Evolutionary conservation across 30 jellyfish, hydroid and myxozoan genomes (phyloP).

Genomic region (Chrysaora quinquecirrha): DNA sequence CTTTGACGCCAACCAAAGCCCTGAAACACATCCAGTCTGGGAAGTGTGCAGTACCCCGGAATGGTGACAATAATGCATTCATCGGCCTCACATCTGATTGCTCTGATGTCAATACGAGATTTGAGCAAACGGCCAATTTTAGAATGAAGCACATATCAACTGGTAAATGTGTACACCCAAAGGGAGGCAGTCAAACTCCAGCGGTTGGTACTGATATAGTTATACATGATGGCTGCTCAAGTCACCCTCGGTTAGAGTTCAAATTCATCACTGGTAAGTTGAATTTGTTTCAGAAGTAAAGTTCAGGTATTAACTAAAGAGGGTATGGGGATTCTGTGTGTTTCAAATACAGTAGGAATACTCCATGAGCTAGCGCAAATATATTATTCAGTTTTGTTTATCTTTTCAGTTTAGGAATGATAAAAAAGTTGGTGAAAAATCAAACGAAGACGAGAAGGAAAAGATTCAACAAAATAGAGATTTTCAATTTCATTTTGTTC

Average conservation of each 20-base stretch:
- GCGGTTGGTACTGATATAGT: slow-evolving; percentile 33
- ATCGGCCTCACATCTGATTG: slow-evolving; percentile 39
- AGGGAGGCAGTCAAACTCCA: slow-evolving; percentile 35
- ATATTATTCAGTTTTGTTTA: too few species aligned
- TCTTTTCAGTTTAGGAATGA: too few species aligned
- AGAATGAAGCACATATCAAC: slow-evolving; percentile 51
- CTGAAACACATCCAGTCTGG: slow-evolving; percentile 47
- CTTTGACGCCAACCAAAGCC: slow-evolving; percentile 10
- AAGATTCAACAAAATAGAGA: too few species aligned
- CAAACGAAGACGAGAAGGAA: too few species aligned
- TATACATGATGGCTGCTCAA: slow-evolving; percentile 50
- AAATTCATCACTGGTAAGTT: slow-evolving; percentile 55
- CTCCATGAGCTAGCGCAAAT: too few species aligned
- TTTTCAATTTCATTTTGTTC: too few species aligned
- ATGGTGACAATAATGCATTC: slow-evolving; percentile 8
- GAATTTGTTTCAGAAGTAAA: neutral
- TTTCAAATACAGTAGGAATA: neutral
- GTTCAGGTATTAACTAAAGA: neutral
- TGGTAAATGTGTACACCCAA: slow-evolving; percentile 76
- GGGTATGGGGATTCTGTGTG: neutral
- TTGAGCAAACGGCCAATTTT: slow-evolving; percentile 31
- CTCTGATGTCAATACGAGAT: slow-evolving; percentile 15
- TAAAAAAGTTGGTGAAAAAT: too few species aligned
- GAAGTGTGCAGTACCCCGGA: slow-evolving; percentile 51
- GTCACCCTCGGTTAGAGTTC: slow-evolving; percentile 41